Base-by-base conservation (phyloP, 1,140 invertebrate species). In the Platorchestia sp. region DNA sequence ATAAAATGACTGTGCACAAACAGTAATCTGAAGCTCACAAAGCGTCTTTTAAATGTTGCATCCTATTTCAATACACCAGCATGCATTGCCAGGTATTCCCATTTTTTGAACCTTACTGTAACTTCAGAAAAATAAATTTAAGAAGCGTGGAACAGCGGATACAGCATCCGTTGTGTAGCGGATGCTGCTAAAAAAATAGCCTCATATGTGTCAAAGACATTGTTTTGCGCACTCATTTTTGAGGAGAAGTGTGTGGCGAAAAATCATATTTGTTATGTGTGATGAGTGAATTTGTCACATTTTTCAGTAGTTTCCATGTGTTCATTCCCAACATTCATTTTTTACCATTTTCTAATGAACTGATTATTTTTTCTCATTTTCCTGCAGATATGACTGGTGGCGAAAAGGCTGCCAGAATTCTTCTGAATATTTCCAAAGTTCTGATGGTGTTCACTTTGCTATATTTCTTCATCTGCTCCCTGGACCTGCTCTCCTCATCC, bases 391-490 rank as follows among this genome's bases (percentile, higher is more conserved):
- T 95, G 95, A 95, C 95, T 16, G n/a, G 45, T 42, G 45, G 14
- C 10, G 95, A 95, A n/a, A 95, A 45, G 40, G 95, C 40, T 42
- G 14, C 42, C n/a, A 43, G 95, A 45, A 44, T 95, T 1, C 10
- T 41, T 22, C 45, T 95, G 6, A 95, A 95, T 41, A 45, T 96
- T 95, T n/a, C 96, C 0, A 97, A 97, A 96, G n/a, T 97, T 0
- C 14, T 97, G 0, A 95, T 96, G 0, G 96, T 98, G 0, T 44
- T 97, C 0, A 89, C 95, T 0, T 96, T 97, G 22, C 97, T 98
- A 0, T 98, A 98, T 96, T 96, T 97, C 45, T 98, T 98, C 96
- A 97, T 98, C 95, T 98, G 97, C 96, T 97, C 97, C 19, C 96
- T 98, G 95, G 97, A 97, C 95, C 97, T 97, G 36, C 97, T 98